Evolutionary conservation across 2,113 vertebrate species (phyloP).

Genomic region (Eclectus roratus): DNA sequence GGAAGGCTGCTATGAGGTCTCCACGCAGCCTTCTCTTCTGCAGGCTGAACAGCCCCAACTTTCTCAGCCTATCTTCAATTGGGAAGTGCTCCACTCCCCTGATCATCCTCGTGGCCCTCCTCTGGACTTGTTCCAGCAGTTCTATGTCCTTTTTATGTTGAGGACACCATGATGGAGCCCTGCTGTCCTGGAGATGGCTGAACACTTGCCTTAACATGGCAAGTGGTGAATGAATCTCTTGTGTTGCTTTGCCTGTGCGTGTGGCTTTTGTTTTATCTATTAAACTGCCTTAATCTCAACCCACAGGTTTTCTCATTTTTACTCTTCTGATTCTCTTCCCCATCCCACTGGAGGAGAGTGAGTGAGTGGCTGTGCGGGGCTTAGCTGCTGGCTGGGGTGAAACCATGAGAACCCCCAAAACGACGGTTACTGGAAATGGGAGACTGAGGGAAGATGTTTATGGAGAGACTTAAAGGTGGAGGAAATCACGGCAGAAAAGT

Average conservation of each 20-base stretch:
- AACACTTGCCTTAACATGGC: neutral
- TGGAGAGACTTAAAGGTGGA: neutral
- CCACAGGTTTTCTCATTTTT: neutral
- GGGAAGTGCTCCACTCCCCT: no score
- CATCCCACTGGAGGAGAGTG: no score
- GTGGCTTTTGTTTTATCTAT: neutral
- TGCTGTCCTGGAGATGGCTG: neutral
- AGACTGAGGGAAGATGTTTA: neutral
- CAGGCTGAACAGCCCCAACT: no score
- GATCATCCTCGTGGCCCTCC: no score
- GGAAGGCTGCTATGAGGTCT: no score
- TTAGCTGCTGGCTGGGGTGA: neutral
- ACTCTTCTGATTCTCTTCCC: neutral
- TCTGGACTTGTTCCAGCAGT: no score
- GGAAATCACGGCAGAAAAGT: neutral
- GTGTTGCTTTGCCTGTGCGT: neutral
- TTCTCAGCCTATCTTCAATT: no score
- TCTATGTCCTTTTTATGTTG: no score
- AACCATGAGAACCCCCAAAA: neutral
- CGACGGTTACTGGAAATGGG: fast-evolving
- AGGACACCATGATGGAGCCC: neutral
- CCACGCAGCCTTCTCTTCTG: no score
- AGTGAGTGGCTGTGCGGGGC: neutral
- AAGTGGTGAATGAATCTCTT: neutral
- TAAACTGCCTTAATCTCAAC: neutral